Evolutionary conservation across 2,888 invertebrate genomes (phyloP), one percentile per base, ranked within the genome.

Genomic region (Acrocyrtus sp.): DNA sequence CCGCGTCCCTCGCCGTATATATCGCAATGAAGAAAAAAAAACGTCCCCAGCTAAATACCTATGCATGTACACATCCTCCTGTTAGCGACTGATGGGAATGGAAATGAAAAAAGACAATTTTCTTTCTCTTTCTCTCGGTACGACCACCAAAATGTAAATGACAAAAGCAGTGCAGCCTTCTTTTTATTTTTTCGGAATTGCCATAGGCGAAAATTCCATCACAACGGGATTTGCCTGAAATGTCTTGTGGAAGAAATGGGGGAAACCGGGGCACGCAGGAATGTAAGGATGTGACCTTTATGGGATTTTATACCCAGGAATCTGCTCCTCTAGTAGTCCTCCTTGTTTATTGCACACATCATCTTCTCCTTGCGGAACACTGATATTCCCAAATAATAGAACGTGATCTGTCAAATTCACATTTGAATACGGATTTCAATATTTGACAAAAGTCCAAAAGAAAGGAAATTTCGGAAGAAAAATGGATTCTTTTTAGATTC

Each of bases 51-150:
- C 12, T 34, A 34, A 34, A 34, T 5, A 34, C 34, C 5, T 39
- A 22, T 50, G 50, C 34, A 50, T 34, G 47, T 47, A 61, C 48
- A 48, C 50, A 47, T 61, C 50, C 47, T 60, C 34, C 17, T 61
- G 24, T 22, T 34, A 47, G 26, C 34, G 61, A 61, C 34, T 61
- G 61, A 34, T 61, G 61, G 34, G 50, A 50, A 48, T 48, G 48
- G 50, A 34, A 50, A 61, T 34, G 15, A n/a, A n/a, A 61, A n/a
- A 61, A 48, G 61, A 61, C 61, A 61, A 61, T 61, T 47, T 45
- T 34, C 34, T 34, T 34, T 34, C 12, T 8, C 34, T 34, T 34
- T 8, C 34, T n/a, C n/a, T n/a, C n/a, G n/a, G n/a, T n/a, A n/a
- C n/a, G n/a, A n/a, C n/a, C n/a, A n/a, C n/a, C n/a, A n/a, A 12